phyloP scores from a whole-genome alignment of 2,113 vertebrate species.

The Ptilonorhynchus violaceus region DNA sequence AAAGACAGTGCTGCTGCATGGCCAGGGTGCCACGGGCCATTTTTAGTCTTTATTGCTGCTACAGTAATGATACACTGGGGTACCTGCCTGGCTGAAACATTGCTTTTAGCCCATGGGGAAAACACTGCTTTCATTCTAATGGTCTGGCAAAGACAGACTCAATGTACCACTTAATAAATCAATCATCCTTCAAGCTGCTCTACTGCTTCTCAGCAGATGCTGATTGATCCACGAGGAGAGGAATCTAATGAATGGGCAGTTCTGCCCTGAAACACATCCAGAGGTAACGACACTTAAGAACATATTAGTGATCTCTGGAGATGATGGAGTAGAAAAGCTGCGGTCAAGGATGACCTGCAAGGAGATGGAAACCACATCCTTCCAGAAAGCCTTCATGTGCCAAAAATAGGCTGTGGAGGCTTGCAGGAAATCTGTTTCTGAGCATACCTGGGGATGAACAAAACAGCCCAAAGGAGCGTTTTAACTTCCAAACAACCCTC shows the following conservation, averaged over 20 bases:
- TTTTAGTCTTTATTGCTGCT: not conserved
- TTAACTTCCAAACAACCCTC: not conserved
- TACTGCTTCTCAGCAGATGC: not conserved
- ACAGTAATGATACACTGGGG: not conserved
- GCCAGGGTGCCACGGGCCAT: not conserved
- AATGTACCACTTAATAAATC: slow-evolving; percentile 21
- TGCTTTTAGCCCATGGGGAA: not conserved
- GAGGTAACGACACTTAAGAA: not conserved
- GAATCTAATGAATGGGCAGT: not conserved
- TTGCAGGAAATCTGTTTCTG: not conserved
- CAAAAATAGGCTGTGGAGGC: not conserved
- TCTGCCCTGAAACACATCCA: not conserved
- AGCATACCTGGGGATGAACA: not conserved
- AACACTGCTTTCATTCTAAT: not conserved
- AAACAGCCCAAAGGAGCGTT: not conserved
- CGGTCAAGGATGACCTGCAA: not conserved
- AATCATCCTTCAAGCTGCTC: slow-evolving; percentile 34
- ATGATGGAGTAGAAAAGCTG: not conserved
- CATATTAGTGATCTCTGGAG: not conserved
- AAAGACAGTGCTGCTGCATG: not conserved
- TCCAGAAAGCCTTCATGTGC: not conserved
- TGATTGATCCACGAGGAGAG: not conserved
- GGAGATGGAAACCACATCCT: slow-evolving; percentile 10
- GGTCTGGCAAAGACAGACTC: not conserved
- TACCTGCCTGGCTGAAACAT: not conserved